Percentiles rank a stretch among this genome's conserved stretches.
Conservation (phyloP, 1,140 invertebrate species). For the Diabrotica undecimpunctata region DNA sequence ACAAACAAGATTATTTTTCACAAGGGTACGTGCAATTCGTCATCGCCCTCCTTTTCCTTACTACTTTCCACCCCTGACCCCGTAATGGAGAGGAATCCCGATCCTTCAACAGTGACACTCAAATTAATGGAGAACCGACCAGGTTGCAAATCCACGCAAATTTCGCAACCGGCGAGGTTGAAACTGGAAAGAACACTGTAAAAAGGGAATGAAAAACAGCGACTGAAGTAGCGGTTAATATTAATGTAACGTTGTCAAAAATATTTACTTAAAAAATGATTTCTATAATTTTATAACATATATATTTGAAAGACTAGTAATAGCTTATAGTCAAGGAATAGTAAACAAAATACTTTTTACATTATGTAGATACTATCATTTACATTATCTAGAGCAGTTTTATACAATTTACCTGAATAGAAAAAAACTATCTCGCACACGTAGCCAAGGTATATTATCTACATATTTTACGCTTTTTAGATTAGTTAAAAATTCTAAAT, state of each 20-base stretch:
- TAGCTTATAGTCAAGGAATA: too few relatives aligned
- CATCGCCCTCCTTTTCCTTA: slow-evolving; percentile 1
- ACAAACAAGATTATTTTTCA: not conserved
- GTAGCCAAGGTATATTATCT: too few relatives aligned
- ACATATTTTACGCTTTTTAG: too few relatives aligned
- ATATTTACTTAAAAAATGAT: too few relatives aligned
- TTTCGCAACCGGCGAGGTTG: slow-evolving; percentile 19
- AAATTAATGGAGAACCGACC: slow-evolving; percentile 34
- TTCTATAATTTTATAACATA: too few relatives aligned
- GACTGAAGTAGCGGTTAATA: not conserved
- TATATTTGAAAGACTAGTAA: too few relatives aligned
- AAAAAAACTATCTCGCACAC: too few relatives aligned
- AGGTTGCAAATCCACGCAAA: slow-evolving; percentile 35
- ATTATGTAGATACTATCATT: too few relatives aligned
- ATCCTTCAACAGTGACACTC: slow-evolving; percentile 29
- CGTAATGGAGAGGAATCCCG: slow-evolving; percentile 27
- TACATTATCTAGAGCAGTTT: too few relatives aligned
- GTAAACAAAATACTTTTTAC: too few relatives aligned
- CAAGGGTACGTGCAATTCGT: not conserved
- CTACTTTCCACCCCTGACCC: not conserved
- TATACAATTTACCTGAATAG: too few relatives aligned
- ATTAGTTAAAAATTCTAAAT: too few relatives aligned
- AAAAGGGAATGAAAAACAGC: not conserved
- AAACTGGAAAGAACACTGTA: not conserved
- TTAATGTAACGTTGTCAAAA: not conserved